phyloP scores from a whole-genome alignment of 2,797 vertebrate genomes.

The Takifugu rubripes region DNA sequence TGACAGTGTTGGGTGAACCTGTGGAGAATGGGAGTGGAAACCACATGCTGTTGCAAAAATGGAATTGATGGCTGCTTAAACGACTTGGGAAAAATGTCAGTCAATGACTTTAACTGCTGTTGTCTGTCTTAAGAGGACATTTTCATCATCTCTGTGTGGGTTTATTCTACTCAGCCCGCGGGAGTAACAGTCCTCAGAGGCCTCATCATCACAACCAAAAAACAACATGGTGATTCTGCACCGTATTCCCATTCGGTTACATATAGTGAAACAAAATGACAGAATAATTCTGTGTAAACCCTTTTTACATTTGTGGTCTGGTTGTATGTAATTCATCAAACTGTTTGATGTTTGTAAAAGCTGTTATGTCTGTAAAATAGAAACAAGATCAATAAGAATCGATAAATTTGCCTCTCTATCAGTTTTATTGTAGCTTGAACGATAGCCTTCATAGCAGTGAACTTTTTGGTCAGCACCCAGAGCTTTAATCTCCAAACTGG shows the following conservation, averaged over 20 bases:
- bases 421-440: conserved; percentile 23
- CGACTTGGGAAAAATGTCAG: no score
- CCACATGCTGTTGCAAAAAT: not conserved
- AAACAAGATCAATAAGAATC: no score
- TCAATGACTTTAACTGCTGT: not conserved
- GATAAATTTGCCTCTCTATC: conserved; percentile 1
- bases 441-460: conserved; percentile 16
- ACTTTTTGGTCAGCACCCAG: conserved; percentile 40
- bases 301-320: not conserved
- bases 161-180: conserved; percentile 19
- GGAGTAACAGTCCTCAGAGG: conserved; percentile 43
- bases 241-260: conserved; percentile 18
- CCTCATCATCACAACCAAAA: conserved; percentile 53
- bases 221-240: conserved; percentile 44
- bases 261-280: conserved; percentile 9
- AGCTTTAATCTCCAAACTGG: conserved; percentile 66
- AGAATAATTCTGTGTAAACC: conserved; percentile 1
- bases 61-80: not conserved
- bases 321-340: not conserved
- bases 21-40: conserved; percentile 23
- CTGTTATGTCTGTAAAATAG: no score
- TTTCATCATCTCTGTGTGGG: conserved; percentile 51
- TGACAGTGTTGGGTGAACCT: conserved; percentile 26
- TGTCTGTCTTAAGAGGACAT: conserved; percentile 18
- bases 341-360: no score